Evolutionary conservation across 2,113 vertebrate species (phyloP), one percentile per base, ranked within the genome.

Genomic region (Esox niger): DNA sequence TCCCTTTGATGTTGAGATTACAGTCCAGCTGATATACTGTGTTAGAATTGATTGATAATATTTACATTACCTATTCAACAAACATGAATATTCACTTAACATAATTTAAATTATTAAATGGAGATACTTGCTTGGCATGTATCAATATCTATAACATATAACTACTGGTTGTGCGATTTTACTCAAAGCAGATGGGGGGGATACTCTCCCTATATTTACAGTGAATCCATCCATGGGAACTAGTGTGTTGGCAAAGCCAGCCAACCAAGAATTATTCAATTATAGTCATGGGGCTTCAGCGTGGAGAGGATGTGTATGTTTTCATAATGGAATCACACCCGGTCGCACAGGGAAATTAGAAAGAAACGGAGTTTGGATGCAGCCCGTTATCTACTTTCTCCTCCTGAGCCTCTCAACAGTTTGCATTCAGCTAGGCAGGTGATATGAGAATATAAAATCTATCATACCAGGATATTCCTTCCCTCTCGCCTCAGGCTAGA

Each of bases 371-470:
- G 4, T 35, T 62, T 31, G 52, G 29, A n/a, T 9, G 1, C 31
- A 21, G 23, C 63, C 26, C 27, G 1, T 7, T 65, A 30, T 54
- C 63, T 23, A 4, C 6, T 15, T 52, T 23, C 30, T 64, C 38
- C 38, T 43, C 3, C 38, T 17, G 20, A 61, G 21, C 23, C 31
- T 38, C n/a, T 38, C 21, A 9, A 11, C 38, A 15, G 11, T 46
- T 6, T 10, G 62, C 35, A 63, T 63, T 38, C 35, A 43, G 33
- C 33, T 13, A 35, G 38, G 25, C 23, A 27, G 38, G 33, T 38
- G 27, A 47, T 21, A 52, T 55, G 5, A 56, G 9, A 56, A 35
- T 56, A 35, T 66, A n/a, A 66, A 66, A 54, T 25, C 9, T 55
- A 26, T 55, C 32, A 35, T 35, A 43, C 38, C 30, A n/a, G 8